Conservation (phyloP, 2,888 invertebrate species). For the Sphaeridia pumilis region DNA sequence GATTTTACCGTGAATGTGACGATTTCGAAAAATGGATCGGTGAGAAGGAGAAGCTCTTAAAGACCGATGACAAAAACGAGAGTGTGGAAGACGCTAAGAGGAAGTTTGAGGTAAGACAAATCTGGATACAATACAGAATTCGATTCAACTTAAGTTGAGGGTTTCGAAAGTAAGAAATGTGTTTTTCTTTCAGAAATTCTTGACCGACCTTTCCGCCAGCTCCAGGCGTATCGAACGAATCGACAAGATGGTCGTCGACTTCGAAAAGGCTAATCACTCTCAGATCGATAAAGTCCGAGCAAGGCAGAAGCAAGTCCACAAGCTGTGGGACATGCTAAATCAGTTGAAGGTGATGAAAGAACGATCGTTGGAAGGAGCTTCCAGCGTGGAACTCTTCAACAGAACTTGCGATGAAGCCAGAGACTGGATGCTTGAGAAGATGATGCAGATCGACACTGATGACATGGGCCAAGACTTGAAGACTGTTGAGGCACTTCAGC, state of each 20-base stretch:
- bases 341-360: slow-evolving; percentile 79
- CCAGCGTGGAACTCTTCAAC: slow-evolving; percentile 84
- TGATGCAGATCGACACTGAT: slow-evolving; percentile 64
- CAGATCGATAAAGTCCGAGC: slow-evolving; percentile 67
- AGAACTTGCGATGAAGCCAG: slow-evolving; percentile 91
- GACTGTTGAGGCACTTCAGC: slow-evolving; percentile 80
- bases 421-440: slow-evolving; percentile 97
- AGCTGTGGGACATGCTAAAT: slow-evolving; percentile 77
- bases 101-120: slow-evolving; percentile 65
- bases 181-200: slow-evolving; percentile 56
- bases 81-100: slow-evolving; percentile 85
- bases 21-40: slow-evolving; percentile 96
- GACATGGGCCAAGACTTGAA: slow-evolving; percentile 67
- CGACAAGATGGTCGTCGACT: slow-evolving; percentile 71
- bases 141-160: background rate
- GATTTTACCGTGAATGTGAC: slow-evolving; percentile 92
- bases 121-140: no score
- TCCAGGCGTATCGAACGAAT: slow-evolving; percentile 81
- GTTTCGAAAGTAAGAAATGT: background rate
- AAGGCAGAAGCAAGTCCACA: slow-evolving; percentile 69
- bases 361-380: slow-evolving; percentile 76
- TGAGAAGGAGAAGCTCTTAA: slow-evolving; percentile 80
- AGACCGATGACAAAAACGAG: slow-evolving; percentile 70
- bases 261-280: slow-evolving; percentile 72
- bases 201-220: slow-evolving; percentile 89